Evolutionary conservation across 1,140 invertebrate genomes (phyloP), one percentile per base, ranked within the genome.

Genomic region (Apis dorsata): DNA sequence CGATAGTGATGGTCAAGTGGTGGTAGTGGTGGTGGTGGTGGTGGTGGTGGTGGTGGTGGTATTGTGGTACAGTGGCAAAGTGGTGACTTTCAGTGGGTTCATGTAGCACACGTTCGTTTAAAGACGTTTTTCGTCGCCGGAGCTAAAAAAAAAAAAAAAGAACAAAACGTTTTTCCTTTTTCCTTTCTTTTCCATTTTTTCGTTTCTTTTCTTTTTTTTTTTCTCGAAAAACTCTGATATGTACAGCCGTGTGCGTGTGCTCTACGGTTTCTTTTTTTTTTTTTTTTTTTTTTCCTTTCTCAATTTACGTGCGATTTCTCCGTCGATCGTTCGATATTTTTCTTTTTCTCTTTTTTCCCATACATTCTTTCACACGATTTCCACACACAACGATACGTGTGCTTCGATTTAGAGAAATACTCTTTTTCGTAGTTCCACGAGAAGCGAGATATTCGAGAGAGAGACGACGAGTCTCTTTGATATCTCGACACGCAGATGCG

Each of bases 201-300:
- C 10, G 21, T 44, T 24, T 7, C 34, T 44, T 44, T 44, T 7
- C 21, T 76, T 69, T 57, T 59, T 68, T 34, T 4, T 49, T 71
- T 49, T 51, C 7, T 24, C 19, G 60, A 28, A 51, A 69, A 77
- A 17, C 65, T 69, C 53, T 62, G 24, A 63, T 84, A 85, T 87
- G 63, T 82, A 87, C 86, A 88, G 57, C 62, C 49, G 85, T 87
- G 85, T 87, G 86, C 79, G 86, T 87, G 86, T 88, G 84, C 82
- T 78, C 75, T 66, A 79, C 69, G 78, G 53, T 81, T 76, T 53
- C 5, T 44, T n/a, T n/a, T n/a, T n/a, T 24, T 24, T 24, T 24
- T 0, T 24, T 24, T 24, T 24, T 44, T 44, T 44, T 44, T 0
- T 7, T 44, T 44, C 2, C 34, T 44, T 5, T 66, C 53, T 79